These are phyloP conservation scores for Sarcoramphus papa DNA, from an alignment of 2,797 vertebrate genomes.

Conservation along the genomic window DNA sequence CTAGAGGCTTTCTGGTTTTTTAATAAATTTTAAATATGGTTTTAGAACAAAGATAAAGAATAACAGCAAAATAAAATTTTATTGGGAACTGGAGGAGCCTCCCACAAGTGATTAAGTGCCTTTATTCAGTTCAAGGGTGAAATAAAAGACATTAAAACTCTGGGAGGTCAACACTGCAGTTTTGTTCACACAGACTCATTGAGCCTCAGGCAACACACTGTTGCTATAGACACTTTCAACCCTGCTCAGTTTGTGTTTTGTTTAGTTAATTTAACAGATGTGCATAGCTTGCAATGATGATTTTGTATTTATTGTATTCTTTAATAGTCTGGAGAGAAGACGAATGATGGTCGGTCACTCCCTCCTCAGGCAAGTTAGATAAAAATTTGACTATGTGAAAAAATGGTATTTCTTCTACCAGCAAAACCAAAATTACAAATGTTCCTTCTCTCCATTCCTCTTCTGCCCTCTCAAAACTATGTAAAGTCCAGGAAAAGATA, in stretches of 20 bases:
- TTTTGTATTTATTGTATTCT: constrained; percentile 19
- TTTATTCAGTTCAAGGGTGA: constrained; percentile 39
- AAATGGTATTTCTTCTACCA: neutral
- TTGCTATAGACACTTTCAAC: neutral
- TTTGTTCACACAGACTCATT: neutral
- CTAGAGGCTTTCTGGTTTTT: neutral
- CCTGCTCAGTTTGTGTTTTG: constrained; percentile 19
- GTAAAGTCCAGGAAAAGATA: neutral
- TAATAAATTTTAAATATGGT: neutral
- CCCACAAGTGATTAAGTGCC: neutral
- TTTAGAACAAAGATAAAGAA: neutral
- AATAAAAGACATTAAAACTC: constrained; percentile 38
- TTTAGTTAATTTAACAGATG: constrained; percentile 64
- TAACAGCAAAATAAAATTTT: neutral
- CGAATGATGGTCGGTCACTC: neutral
- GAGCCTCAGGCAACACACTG: constrained; percentile 19
- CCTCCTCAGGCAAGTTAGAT: neutral
- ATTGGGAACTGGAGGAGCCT: neutral
- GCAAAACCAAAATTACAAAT: neutral
- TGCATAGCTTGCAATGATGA: constrained; percentile 34
- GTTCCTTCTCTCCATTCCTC: neutral
- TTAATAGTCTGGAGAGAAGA: constrained; percentile 32
- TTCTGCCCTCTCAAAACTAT: neutral
- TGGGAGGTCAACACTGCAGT: constrained; percentile 15
- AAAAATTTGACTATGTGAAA: neutral